Evolutionary conservation across 2,888 invertebrate species (phyloP), one percentile per base, ranked within the genome.

Genomic region (Synergus laeviventris): DNA sequence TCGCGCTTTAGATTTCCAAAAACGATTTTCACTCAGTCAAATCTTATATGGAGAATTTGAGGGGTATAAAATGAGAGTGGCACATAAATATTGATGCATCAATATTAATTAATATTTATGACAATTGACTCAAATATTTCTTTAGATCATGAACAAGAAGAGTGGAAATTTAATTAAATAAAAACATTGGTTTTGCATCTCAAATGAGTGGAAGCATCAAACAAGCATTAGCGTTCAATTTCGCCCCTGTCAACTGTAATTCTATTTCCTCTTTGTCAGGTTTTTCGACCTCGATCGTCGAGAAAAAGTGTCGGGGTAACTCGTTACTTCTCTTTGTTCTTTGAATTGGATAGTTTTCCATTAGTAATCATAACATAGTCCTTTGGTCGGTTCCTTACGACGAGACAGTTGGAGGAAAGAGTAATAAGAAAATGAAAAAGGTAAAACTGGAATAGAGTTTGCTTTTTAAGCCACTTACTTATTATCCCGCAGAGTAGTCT

Each of bases 341-440:
- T 89, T 87, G 89, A 89, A 88, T 89, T 88, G 88, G 87, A 87
- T 89, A 89, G 88, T 89, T 89, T 89, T 88, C 88, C 89, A 89
- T 89, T 89, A 89, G 89, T 88, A 89, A 87, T 89, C 88, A 89
- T 89, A 89, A 89, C 89, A 89, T 87, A 86, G 86, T 86, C 86
- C 86, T 89, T 87, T 86, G 85, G 85, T 82, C 83, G 82, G 79
- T 83, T 81, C 83, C 79, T 76, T 77, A 39, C 39, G 39, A 39
- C 78, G 82, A 80, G 81, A 84, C 84, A 82, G 84, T 85, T 83
- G 84, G 82, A 82, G 78, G 82, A 81, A 81, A 66, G 75, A 78
- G 42, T 75, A 82, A 79, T 73, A 64, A 45, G 79, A 81, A 62
- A 76, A 62, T 73, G 74, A 74, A 61, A 76, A 82, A 83, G 79